Base-by-base conservation (phyloP, 2,888 invertebrate species). In the Flexamia atlantica region DNA sequence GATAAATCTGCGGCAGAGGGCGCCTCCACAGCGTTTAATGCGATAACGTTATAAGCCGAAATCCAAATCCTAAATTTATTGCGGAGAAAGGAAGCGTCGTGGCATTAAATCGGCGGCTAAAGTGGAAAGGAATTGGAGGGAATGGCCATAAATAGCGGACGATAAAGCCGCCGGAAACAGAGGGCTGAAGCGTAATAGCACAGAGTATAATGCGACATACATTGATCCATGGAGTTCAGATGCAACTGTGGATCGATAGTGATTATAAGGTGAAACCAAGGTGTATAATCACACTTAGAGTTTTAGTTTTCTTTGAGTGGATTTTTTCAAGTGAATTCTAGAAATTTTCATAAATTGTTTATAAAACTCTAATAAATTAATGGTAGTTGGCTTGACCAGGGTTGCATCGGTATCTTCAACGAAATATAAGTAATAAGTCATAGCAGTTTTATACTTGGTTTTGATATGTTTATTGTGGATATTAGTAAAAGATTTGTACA, bases 31-130 rank as follows among this genome's bases (percentile, higher is more conserved):
- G 57, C 79, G 79, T 79, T 79, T 57, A 79, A 79, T 79, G 79
- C 79, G 79, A 46, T 79, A 57, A 79, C 32, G 74, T 76, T 76
- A 76, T 76, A 76, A 76, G 79, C 79, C 79, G 50, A 53, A 53
- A 79, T 76, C 79, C 79, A 79, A 79, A 79, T 57, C 79, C 79
- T 57, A 57, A 79, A 79, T 79, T 53, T 53, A 57, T 57, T 30
- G 53, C 28, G 79, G 79, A 57, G 79, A 79, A 72, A 79, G 79
- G 79, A 79, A 79, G 79, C 79, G 57, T 50, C 79, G 79, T 79
- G 79, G 79, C 79, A 79, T 79, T 79, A 79, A 79, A 79, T 79
- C 79, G 79, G 57, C 79, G 79, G 79, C 79, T 79, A 79, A 79
- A 79, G 79, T 79, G 79, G 79, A 79, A 79, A 79, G 79, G 79